These are phyloP conservation scores for Drosophila imparisetae DNA, from an alignment of 2,888 invertebrate species.

Conservation along the genomic window DNA sequence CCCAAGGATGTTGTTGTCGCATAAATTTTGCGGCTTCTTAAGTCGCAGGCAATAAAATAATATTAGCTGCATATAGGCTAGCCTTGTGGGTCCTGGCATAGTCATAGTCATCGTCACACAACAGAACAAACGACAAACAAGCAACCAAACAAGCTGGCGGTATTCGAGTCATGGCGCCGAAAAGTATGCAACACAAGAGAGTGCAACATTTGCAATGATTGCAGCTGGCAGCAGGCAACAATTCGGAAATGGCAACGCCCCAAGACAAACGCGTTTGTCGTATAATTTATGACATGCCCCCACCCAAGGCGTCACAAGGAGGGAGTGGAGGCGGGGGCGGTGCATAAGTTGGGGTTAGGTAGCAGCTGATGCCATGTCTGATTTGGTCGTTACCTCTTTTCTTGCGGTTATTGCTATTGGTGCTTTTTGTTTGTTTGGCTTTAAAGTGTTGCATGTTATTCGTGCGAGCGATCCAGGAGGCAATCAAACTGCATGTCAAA, in stretches of 20 bases:
- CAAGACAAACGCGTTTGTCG: constrained; percentile 79
- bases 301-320: constrained; percentile 13
- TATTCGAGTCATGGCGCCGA: constrained; percentile 45
- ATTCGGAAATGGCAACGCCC: constrained; percentile 51
- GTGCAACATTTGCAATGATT: constrained; percentile 75
- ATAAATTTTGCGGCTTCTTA: constrained; percentile 82
- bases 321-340: background rate
- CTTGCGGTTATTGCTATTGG: background rate
- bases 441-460: constrained; percentile 76
- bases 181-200: constrained; percentile 74
- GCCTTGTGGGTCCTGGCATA: constrained; percentile 30
- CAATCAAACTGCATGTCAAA: constrained; percentile 76
- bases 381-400: constrained; percentile 60
- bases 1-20: constrained; percentile 74
- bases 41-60: constrained; percentile 81
- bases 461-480: constrained; percentile 46
- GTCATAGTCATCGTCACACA: constrained; percentile 8
- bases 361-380: constrained; percentile 59
- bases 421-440: constrained; percentile 1
- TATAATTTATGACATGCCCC: constrained; percentile 72
- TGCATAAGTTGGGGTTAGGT: background rate
- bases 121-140: constrained; percentile 1
- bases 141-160: background rate
- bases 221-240: constrained; percentile 61
- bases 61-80: constrained; percentile 73